Evolutionary conservation across 2,888 invertebrate species (phyloP).

Genomic region (Tridacna crocea): DNA sequence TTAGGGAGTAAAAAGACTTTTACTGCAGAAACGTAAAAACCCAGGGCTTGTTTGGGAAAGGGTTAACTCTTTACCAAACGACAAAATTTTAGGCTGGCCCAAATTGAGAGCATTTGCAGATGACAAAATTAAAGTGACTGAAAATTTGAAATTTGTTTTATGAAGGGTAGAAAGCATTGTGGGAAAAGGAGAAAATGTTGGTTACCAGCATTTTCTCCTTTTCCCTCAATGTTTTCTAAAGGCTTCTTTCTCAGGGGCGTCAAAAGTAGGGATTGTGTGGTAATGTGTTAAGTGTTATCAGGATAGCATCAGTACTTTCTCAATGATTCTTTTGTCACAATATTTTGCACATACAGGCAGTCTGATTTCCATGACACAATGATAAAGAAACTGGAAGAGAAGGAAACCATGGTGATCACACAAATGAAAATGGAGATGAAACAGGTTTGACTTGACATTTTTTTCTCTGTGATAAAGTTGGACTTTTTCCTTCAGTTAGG

Average conservation of each 20-base stretch:
- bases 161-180: background rate
- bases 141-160: too few species aligned
- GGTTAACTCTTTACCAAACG: background rate
- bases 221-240: too few species aligned
- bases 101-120: background rate
- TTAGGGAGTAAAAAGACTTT: too few species aligned
- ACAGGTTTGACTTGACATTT: conserved; percentile 47
- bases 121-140: too few species aligned
- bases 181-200: background rate
- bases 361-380: conserved; percentile 63
- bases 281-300: too few species aligned
- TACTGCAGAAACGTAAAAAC: too few species aligned
- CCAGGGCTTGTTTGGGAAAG: too few species aligned
- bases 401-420: conserved; percentile 60
- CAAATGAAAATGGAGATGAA: conserved; percentile 62
- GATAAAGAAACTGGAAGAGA: conserved; percentile 60
- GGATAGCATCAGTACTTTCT: too few species aligned
- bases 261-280: too few species aligned
- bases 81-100: background rate
- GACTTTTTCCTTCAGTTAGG: background rate
- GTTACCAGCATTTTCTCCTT: background rate
- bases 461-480: background rate
- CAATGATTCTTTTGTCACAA: background rate
- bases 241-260: too few species aligned
- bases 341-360: conserved; percentile 52